phyloP scores from a whole-genome alignment of 2,797 vertebrate genomes.

The Sebastes diploproa region DNA sequence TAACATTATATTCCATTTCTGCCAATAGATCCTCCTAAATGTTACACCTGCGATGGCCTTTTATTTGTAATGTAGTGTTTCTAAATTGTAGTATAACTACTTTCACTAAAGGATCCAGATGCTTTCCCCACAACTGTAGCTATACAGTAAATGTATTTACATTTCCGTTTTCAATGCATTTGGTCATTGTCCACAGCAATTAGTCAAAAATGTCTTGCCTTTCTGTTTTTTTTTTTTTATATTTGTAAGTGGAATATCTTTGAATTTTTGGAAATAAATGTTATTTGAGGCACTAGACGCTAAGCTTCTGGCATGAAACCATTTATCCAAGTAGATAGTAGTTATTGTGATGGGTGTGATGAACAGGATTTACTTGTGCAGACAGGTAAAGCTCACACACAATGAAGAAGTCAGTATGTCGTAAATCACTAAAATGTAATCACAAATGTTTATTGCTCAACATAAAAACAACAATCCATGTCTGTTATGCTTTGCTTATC shows the following conservation, averaged over 20 bases:
- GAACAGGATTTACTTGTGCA: not conserved
- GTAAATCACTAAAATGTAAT: not conserved
- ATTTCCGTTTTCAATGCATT: not conserved
- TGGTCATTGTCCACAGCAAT: not conserved
- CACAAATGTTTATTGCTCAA: not conserved
- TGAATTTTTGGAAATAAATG: not conserved
- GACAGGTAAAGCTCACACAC: not conserved
- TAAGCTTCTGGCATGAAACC: not conserved
- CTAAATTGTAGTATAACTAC: not conserved
- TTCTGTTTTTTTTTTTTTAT: not conserved
- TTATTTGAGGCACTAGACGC: not conserved
- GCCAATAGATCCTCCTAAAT: too few species aligned
- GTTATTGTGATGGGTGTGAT: not conserved
- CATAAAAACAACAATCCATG: not conserved
- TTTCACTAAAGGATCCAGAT: not conserved
- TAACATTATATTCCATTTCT: too few species aligned
- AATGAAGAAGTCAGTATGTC: not conserved
- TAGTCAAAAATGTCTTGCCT: accelerated
- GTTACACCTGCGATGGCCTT: not conserved
- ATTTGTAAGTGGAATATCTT: not conserved
- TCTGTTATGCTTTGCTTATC: not conserved
- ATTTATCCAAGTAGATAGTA: not conserved
- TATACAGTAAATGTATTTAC: not conserved
- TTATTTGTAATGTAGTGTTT: not conserved
- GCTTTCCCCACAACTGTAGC: not conserved